Evolutionary conservation across 2,888 invertebrate species (phyloP), one percentile per base, ranked within the genome.

Genomic region (Rhopalosiphum nymphaeae): DNA sequence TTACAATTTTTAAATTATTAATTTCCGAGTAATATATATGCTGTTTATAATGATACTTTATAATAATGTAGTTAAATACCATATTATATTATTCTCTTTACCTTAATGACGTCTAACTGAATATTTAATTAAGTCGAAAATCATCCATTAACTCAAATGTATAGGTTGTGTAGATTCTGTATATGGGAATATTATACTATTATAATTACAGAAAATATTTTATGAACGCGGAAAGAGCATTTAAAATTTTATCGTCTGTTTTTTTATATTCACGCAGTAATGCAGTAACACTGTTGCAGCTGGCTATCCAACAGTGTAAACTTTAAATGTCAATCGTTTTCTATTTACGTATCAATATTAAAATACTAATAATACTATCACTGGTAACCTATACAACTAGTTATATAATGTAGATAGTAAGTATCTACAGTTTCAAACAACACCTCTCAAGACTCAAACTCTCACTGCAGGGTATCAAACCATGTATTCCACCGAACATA

Each of bases 301-400:
- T 78, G 36, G 67, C 29, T 61, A 29, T 61, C 61, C n/a, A 61
- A 29, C 16, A n/a, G 16, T 67, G 36, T 78, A 36, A 36, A 78
- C 78, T 78, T 78, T 67, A 84, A 67, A 78, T 91, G 49, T 61
- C 67, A 46, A 67, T 42, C 46, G 25, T 49, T 42, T 90, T 61
- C 53, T 44, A 61, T 90, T 49, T 57, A 53, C 42, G 57, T 42
- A 57, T 90, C 29, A n/a, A 78, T 78, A 3, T 53, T 53, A 78
- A 21, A 78, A 78, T 78, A 36, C 78, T 36, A 46, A 78, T n/a
- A n/a, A n/a, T n/a, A n/a, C n/a, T n/a, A n/a, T 78, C 21, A 78
- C 36, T 36, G 21, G 78, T 36, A 78, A 78, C 36, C 78, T 78
- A 36, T 78, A 36, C 78, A 21, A 78, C 78, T 78, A 36, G n/a